Evolutionary conservation across 2,113 vertebrate genomes (phyloP), one percentile per base, ranked within the genome.

Genomic region (Platysternon megacephalum): DNA sequence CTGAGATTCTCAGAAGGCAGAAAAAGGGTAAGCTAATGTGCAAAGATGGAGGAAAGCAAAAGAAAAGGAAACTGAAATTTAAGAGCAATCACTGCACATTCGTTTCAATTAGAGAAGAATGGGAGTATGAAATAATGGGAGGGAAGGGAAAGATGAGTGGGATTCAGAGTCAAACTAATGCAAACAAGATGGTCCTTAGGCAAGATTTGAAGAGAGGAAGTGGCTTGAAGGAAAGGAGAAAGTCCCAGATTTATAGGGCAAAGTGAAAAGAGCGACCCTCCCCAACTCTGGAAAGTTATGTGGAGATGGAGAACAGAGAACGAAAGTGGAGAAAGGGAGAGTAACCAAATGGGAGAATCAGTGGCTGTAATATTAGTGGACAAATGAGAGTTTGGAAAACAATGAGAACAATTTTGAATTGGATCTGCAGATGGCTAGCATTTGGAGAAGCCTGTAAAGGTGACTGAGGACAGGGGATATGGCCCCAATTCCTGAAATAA

Each of bases 71-170:
- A 74, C 87, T 82, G 83, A 74, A 82, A 76, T 85, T 95, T 80
- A 51, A 48, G 46, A 81, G 39, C 39, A 95, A 56, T 46, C 89
- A 79, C 91, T 82, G 90, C 84, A 92, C 87, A 95, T 95, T 86
- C 89, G 86, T 91, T 79, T 95, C 93, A 85, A 82, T 87, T 93
- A 96, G 95, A 79, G 89, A 86, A 79, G 87, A 83, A 86, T 91
- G 92, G 85, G n/a, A 89, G 82, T 84, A 86, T 97, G 95, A 97
- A 93, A 97, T 97, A 96, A 84, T 86, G 87, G 91, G 95, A 81
- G 85, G 87, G 94, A 94, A 94, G 95, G 96, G 96, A 94, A 96
- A 95, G 84, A 28, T 96, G 90, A 96, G 93, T 56, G 58, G 91
- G 65, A 92, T 88, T 91, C 39, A 46, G 81, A 96, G 85, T 81